Percentiles rank a stretch among this genome's conserved stretches.
These are phyloP conservation scores for Athrips mouffetella DNA, from an alignment of 2,888 invertebrate genomes.

Conservation along the genomic window DNA sequence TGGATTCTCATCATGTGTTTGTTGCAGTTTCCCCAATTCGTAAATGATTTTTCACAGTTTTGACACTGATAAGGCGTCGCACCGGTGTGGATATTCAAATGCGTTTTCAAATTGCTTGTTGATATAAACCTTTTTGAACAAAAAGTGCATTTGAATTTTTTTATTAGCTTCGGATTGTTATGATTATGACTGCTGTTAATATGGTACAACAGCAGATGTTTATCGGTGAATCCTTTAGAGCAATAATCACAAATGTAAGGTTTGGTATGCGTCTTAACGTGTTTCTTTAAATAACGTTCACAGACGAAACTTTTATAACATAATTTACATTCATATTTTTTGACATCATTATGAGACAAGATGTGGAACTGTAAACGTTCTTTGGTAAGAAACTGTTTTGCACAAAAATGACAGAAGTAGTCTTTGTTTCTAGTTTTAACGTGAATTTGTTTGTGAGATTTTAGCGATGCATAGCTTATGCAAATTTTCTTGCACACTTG, in stretches of 20 bases:
- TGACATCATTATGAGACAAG: background rate
- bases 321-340: constrained; percentile 13
- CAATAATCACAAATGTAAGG: constrained; percentile 83
- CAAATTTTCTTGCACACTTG: constrained; percentile 13
- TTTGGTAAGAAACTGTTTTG: background rate
- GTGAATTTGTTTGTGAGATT: constrained; percentile 69
- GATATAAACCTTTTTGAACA: constrained; percentile 80
- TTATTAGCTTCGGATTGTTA: background rate
- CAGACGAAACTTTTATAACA: constrained; percentile 4
- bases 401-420: constrained; percentile 22
- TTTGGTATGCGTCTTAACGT: constrained; percentile 75
- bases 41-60: constrained; percentile 22
- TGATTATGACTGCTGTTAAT: constrained; percentile 67
- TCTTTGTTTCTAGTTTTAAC: constrained; percentile 35
- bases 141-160: constrained; percentile 78
- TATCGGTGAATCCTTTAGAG: constrained; percentile 77
- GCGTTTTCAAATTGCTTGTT: background rate
- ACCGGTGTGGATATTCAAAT: constrained; percentile 23
- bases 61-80: constrained; percentile 25
- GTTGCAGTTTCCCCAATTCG: constrained; percentile 29
- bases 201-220: background rate
- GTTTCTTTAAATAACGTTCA: constrained; percentile 8
- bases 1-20: constrained; percentile 30
- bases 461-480: constrained; percentile 20
- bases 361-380: background rate